Evolutionary conservation across 2,113 vertebrate species (phyloP), one percentile per base, ranked within the genome.

Genomic region (Balaenoptera acutorostrata): DNA sequence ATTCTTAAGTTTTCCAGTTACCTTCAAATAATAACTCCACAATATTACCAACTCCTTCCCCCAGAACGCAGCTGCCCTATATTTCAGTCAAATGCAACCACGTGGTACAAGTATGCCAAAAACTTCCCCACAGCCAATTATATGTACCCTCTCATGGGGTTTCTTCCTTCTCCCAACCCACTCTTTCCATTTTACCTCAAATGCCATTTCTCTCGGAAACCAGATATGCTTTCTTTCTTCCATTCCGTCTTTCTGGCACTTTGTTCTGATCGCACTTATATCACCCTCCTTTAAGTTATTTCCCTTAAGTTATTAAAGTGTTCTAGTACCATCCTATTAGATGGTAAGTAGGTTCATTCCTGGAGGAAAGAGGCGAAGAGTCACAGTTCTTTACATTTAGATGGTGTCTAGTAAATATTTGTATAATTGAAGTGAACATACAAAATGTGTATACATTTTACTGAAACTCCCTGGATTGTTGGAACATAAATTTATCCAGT

Each of bases 341-440:
- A 44, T 55, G 2, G 3, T 71, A 75, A 25, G 17, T 55, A 21
- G 9, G 0, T 63, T 94, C 23, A 20, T 88, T 85, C 25, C 68
- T 91, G 14, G 27, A 49, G 14, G 75, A 82, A 49, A 94, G n/a
- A 85, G 4, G 23, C 10, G 46, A 41, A 75, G 39, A 11, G 5
- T 64, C 59, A 17, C 12, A 88, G 15, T 84, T 10, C 25, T 93
- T 81, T 92, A 5, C 33, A 23, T 77, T 52, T 13, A 83, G 33
- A 90, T 74, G 55, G 20, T 57, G 2, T 2, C 11, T 31, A 82
- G 68, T 64, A 92, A 90, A 72, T 52, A 92, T 46, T 71, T 87
- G 13, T 71, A 59, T 84, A 95, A 81, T 55, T 84, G 72, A 97
- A 97, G 18, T 81, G 68, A 90, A 36, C 27, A 88, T 31, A 39